These are phyloP conservation scores for Spatula clypeata DNA, from an alignment of 2,797 vertebrate species.

Conservation along the genomic window DNA sequence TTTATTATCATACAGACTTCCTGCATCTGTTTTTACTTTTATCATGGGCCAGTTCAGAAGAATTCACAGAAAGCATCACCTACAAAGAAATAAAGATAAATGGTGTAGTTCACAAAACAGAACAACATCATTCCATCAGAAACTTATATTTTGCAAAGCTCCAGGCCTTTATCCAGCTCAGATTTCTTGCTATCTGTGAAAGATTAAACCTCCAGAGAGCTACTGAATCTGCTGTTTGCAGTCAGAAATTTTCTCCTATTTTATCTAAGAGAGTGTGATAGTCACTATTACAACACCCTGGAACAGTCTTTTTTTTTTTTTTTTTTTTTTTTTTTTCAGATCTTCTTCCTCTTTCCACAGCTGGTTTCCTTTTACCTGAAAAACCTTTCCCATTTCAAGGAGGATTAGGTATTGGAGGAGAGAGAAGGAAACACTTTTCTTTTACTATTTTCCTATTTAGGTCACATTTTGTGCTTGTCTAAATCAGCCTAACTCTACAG, in stretches of 20 bases:
- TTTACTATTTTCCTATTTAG: background rate
- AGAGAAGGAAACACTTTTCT: background rate
- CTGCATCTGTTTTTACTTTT: constrained; percentile 33
- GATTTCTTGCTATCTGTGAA: constrained; percentile 35
- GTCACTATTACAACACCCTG: background rate
- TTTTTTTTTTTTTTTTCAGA: background rate
- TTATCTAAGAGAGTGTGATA: background rate
- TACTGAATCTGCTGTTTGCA: background rate
- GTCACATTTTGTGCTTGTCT: background rate
- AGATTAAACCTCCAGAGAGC: constrained; percentile 24
- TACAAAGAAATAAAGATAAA: constrained; percentile 55
- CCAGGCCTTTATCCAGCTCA: background rate
- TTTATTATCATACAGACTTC: constrained; percentile 48
- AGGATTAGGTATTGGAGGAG: background rate
- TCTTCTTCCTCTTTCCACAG: background rate
- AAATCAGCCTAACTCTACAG: background rate
- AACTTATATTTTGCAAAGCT: constrained; percentile 16
- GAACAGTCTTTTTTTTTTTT: background rate
- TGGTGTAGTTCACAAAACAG: background rate
- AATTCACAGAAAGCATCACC: constrained; percentile 16
- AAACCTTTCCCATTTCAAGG: background rate
- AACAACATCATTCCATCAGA: background rate
- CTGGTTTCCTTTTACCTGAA: constrained; percentile 1
- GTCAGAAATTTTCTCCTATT: constrained; percentile 2
- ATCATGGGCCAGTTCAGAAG: background rate